A percentile compares a stretch with the other conserved stretches of the same genome.
phyloP scores from a whole-genome alignment of 2,888 invertebrate species.

The Leucoptera coffeella region DNA sequence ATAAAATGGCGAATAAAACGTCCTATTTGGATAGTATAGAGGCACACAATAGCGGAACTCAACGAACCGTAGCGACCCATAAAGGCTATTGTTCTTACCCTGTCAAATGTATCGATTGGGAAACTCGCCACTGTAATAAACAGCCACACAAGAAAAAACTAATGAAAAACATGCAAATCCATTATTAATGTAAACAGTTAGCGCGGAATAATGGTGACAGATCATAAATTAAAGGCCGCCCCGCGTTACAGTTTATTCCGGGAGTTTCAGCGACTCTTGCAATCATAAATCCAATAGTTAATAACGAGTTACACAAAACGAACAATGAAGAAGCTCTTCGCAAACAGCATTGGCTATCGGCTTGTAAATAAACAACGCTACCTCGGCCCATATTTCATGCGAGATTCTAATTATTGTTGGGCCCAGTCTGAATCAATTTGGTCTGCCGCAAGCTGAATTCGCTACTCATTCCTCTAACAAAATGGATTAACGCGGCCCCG shows the following conservation, averaged over 20 bases:
- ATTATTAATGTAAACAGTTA: no score
- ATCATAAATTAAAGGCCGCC: conserved; percentile 1
- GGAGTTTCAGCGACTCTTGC: conserved; percentile 1
- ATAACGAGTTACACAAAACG: conserved; percentile 2
- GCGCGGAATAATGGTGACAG: no score
- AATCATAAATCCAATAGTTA: conserved; percentile 3
- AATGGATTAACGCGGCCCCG: conserved; percentile 18
- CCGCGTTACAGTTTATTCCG: conserved; percentile 2
- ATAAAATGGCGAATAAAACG: no score
- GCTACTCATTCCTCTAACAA: conserved; percentile 25
- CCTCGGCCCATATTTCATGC: conserved; percentile 16
- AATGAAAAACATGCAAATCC: no score
- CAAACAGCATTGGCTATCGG: no score
- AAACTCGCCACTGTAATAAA: no score
- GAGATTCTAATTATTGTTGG: conserved; percentile 31
- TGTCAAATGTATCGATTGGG: conserved; percentile 36
- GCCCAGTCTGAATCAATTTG: conserved; percentile 33
- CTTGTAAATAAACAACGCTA: conserved; percentile 5
- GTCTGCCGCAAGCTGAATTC: conserved; percentile 17
- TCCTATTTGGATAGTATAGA: no score
- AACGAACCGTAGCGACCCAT: conserved; percentile 29
- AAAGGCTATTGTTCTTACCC: conserved; percentile 42
- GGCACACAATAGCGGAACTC: conserved; percentile 20
- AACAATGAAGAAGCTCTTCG: conserved; percentile 2
- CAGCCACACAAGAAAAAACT: no score